A percentile compares a stretch with the other conserved stretches of the same genome.
Conservation (phyloP, 2,113 vertebrate genomes). For the Chloebia gouldiae region DNA sequence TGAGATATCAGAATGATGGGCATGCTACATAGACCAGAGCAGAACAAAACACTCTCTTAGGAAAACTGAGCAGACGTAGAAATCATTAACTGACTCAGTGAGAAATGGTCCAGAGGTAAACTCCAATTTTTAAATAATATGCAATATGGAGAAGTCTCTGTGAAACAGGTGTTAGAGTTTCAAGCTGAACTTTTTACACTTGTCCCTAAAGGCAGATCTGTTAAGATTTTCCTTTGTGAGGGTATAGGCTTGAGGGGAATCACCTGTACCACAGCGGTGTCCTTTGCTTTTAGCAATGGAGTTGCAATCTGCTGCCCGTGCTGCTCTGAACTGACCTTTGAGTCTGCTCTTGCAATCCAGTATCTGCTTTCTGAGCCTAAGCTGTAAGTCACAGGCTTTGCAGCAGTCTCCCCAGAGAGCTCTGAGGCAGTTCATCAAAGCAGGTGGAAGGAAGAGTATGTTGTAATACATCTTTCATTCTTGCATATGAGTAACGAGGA, state of each 20-base stretch:
- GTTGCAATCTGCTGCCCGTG: conserved; percentile 4
- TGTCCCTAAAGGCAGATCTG: conserved; percentile 55
- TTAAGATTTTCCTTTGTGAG: conserved; percentile 45
- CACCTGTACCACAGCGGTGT: conserved; percentile 46
- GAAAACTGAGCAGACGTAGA: neutral
- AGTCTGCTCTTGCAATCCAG: conserved; percentile 43
- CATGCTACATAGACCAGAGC: neutral
- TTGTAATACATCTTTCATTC: conserved; percentile 39
- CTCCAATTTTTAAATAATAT: conserved; percentile 43
- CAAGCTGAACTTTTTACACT: conserved; percentile 48
- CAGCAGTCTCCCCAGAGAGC: conserved; percentile 39
- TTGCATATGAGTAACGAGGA: conserved; percentile 25
- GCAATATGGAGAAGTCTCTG: conserved; percentile 40
- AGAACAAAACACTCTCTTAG: neutral
- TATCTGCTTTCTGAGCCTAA: conserved; percentile 34
- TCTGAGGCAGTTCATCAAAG: conserved; percentile 47
- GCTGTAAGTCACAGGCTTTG: conserved; percentile 40
- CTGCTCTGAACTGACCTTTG: conserved; percentile 42
- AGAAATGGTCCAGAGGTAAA: conserved; percentile 26
- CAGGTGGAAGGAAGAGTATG: conserved; percentile 3
- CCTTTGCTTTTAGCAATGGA: conserved; percentile 47
- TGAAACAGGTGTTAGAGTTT: conserved; percentile 63
- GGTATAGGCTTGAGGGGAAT: conserved; percentile 53
- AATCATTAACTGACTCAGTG: conserved; percentile 16
- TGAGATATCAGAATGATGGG: neutral